A percentile compares a stretch with the other conserved stretches of the same genome.
phyloP scores from a whole-genome alignment of 1,140 invertebrate species.

The Daktulosphaira vitifoliae region DNA sequence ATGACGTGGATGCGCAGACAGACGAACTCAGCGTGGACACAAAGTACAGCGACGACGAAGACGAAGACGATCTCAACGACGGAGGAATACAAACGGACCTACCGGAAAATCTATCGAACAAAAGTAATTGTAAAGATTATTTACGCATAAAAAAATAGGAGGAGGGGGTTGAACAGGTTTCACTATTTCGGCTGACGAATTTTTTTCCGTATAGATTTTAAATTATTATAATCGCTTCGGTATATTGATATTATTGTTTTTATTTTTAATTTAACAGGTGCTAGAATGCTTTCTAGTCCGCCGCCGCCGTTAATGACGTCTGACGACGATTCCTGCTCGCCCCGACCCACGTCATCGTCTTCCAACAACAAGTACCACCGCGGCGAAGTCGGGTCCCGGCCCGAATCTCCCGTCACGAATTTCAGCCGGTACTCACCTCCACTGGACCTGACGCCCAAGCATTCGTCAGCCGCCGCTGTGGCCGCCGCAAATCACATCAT shows the following conservation, averaged over 20 bases:
- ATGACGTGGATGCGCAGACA: background rate
- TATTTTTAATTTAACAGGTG: conserved; percentile 39
- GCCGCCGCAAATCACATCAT: conserved; percentile 35
- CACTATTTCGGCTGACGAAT: too few species aligned
- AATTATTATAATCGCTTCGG: too few species aligned
- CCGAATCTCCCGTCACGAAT: conserved; percentile 41
- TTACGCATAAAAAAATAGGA: too few species aligned
- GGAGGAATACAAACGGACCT: too few species aligned
- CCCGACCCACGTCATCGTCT: conserved; percentile 43
- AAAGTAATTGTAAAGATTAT: too few species aligned
- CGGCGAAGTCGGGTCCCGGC: conserved; percentile 50
- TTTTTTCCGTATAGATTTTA: too few species aligned
- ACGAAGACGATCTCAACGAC: conserved; percentile 55
- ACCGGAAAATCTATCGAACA: conserved; percentile 69
- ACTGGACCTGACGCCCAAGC: conserved; percentile 51
- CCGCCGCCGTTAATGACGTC: conserved; percentile 39
- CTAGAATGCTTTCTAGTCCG: conserved; percentile 4
- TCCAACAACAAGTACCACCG: conserved; percentile 43
- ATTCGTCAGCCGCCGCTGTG: conserved; percentile 37
- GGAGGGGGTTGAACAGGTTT: too few species aligned
- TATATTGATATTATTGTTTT: too few species aligned
- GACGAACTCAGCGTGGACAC: conserved; percentile 70
- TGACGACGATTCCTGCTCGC: conserved; percentile 43
- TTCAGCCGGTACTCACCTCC: conserved; percentile 46
- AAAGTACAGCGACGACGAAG: conserved; percentile 52